These are phyloP conservation scores for Oreochromis grahami DNA, from an alignment of 2,797 vertebrate species.

Conservation along the genomic window DNA sequence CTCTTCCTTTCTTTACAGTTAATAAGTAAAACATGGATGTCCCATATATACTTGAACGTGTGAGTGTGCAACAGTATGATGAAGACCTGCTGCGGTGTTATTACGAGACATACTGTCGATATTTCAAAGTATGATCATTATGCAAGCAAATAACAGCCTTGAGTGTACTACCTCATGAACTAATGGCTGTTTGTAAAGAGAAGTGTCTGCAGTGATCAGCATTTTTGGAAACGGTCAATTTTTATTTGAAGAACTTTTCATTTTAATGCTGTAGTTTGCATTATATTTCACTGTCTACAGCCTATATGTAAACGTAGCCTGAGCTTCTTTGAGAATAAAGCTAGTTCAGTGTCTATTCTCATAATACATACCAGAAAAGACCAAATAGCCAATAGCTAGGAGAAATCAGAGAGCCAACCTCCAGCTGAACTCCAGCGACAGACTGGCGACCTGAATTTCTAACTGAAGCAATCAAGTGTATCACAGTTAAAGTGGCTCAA, in stretches of 20 bases:
- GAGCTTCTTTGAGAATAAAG: not conserved
- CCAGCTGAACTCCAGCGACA: not conserved
- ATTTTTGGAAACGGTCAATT: not conserved
- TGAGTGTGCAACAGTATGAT: not conserved
- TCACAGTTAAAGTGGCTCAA: not conserved
- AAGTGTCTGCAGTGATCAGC: not conserved
- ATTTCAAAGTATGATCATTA: not conserved
- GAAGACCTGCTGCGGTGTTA: not conserved
- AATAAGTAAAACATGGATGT: conserved; percentile 11
- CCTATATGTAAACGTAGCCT: not conserved
- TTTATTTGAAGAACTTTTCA: not conserved
- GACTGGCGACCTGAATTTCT: too few species aligned
- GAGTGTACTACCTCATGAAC: not conserved
- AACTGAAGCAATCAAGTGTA: not conserved
- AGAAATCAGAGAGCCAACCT: not conserved
- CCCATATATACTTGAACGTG: not conserved
- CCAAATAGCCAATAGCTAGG: not conserved
- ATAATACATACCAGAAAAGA: not conserved
- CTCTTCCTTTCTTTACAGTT: not conserved
- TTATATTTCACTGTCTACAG: not conserved
- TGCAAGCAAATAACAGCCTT: not conserved
- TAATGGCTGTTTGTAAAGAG: conserved; percentile 6
- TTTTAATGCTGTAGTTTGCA: not conserved
- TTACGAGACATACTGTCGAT: not conserved
- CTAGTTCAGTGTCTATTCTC: not conserved